phyloP scores from a whole-genome alignment of 2,888 invertebrate genomes.

The Agrotis clavis region DNA sequence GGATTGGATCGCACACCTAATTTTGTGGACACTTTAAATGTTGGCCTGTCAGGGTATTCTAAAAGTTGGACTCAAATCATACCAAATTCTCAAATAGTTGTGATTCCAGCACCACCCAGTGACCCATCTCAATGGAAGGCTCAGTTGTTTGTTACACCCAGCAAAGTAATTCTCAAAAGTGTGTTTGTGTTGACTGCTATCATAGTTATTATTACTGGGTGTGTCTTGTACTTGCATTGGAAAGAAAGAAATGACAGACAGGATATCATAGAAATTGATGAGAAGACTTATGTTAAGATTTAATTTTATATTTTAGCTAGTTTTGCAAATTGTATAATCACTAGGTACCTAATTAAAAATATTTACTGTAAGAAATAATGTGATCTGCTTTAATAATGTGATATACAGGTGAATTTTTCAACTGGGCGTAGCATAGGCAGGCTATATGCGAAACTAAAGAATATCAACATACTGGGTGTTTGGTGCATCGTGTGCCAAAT shows the following conservation, averaged over 20 bases:
- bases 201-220: conserved; percentile 95
- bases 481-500: background rate
- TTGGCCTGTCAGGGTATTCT: conserved; percentile 94
- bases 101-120: conserved; percentile 96
- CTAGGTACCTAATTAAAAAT: conserved; percentile 22
- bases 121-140: conserved; percentile 96
- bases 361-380: conserved; percentile 12
- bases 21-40: conserved; percentile 97
- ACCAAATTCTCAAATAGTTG: conserved; percentile 99
- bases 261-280: conserved; percentile 88
- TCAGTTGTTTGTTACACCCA: conserved; percentile 98
- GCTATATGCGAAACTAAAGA: too few species aligned
- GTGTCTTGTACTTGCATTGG: conserved; percentile 96
- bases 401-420: background rate
- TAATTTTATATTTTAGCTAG: conserved; percentile 58
- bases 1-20: conserved; percentile 99
- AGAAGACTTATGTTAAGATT: conserved; percentile 86
- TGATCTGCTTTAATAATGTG: conserved; percentile 32
- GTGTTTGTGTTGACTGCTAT: conserved; percentile 97
- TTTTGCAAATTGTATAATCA: conserved; percentile 11
- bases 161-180: conserved; percentile 97
- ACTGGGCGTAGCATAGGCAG: too few species aligned
- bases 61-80: conserved; percentile 97
- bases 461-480: background rate
- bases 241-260: conserved; percentile 93